Evolutionary conservation across 2,113 vertebrate genomes (phyloP), one percentile per base, ranked within the genome.

Genomic region (Silurus asotus): DNA sequence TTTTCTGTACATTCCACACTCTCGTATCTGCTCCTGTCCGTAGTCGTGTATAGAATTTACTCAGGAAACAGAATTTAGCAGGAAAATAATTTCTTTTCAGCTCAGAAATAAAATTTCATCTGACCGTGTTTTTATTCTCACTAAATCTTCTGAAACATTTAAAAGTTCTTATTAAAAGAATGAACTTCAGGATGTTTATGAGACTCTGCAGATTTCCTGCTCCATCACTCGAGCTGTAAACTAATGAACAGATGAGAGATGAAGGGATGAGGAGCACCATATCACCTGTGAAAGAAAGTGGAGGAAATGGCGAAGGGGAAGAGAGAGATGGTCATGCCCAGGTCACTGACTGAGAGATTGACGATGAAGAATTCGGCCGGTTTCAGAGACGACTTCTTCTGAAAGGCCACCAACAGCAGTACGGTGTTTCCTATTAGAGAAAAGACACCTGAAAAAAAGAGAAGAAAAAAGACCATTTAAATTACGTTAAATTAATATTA

Each of bases 311-410:
- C 96, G 74, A 96, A 80, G 9, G 96, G 96, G 75, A 96, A 96
- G 56, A 96, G 94, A 0, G 89, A 94, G 70, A 94, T 72, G 0
- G 96, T 96, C 96, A 96, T 97, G 84, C 95, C 90, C 82, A 97
- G 92, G 91, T 97, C 96, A 58, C 96, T 97, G 94, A 97, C 88
- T 81, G 96, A 94, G 80, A 97, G 92, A 88, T 96, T 97, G 72
- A 96, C 91, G 0, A 97, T 95, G 89, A 97, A 97, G 91, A 95
- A 95, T 93, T 97, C 96, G 0, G 96, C 96, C 5, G 96, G 96
- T 88, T 97, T 97, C 90, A 97, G 91, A 84, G 95, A 90, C 80
- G 95, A 94, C 86, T 95, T 95, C 91, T 96, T 97, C 86, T 91
- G 93, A 87, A 95, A 96, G 61, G 96, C 96, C 89, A 97, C 93